phyloP scores from a whole-genome alignment of 64 coral and sea anemone species.

The Acropora tenuis region DNA sequence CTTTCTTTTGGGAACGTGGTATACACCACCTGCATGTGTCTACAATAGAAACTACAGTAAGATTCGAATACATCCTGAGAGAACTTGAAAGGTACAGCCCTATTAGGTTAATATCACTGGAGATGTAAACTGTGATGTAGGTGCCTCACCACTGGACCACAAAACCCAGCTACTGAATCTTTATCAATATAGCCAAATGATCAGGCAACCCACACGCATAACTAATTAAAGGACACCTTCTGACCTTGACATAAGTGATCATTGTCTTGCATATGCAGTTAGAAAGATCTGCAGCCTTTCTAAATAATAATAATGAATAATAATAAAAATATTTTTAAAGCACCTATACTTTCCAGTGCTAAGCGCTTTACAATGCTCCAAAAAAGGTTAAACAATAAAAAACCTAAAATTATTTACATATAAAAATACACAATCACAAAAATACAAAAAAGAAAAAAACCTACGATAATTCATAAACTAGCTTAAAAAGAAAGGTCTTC shows the following conservation, averaged over 20 bases:
- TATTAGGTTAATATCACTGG: not conserved
- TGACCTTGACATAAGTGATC: conserved; percentile 15
- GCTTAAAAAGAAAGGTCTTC: too few relatives aligned
- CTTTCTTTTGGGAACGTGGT: not conserved
- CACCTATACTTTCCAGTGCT: too few relatives aligned
- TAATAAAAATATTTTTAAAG: too few relatives aligned
- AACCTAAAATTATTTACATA: too few relatives aligned
- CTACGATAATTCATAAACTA: too few relatives aligned
- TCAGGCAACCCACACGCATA: too few relatives aligned
- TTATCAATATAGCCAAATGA: too few relatives aligned
- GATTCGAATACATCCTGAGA: not conserved
- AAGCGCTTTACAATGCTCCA: too few relatives aligned
- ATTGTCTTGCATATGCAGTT: not conserved
- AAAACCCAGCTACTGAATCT: not conserved
- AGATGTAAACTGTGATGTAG: conserved; percentile 1
- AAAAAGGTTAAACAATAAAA: too few relatives aligned
- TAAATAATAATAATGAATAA: not conserved
- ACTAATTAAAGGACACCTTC: not conserved
- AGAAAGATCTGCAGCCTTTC: not conserved
- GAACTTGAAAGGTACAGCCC: not conserved
- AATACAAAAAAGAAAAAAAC: too few relatives aligned
- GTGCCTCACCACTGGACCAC: not conserved
- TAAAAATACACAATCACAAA: too few relatives aligned
- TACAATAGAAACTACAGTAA: not conserved
- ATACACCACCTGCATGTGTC: not conserved